Percentiles rank a stretch among this genome's conserved stretches.
phyloP scores from a whole-genome alignment of 2,797 vertebrate genomes.

The Hemibagrus guttatus region DNA sequence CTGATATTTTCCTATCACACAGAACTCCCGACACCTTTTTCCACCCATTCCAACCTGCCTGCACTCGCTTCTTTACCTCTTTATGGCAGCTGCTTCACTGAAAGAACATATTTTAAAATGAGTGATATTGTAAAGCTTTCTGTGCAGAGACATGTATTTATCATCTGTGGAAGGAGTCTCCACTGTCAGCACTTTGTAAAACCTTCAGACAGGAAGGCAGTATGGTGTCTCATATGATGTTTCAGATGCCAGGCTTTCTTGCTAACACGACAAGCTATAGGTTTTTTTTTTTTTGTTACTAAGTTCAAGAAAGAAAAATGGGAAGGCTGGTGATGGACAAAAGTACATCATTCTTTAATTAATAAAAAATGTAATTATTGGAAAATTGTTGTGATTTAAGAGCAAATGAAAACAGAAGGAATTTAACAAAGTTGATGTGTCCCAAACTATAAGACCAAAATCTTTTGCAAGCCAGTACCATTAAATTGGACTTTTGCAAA shows the following conservation, averaged over 20 bases:
- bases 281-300: neutral
- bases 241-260: too few species aligned
- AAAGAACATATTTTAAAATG: neutral
- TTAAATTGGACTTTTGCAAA: neutral
- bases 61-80: too few species aligned
- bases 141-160: neutral
- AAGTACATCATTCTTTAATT: neutral
- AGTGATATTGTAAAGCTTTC: neutral
- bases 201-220: neutral
- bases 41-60: too few species aligned
- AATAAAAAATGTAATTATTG: neutral
- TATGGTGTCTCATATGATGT: neutral
- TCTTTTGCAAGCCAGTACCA: neutral
- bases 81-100: too few species aligned
- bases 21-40: too few species aligned
- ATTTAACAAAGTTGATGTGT: neutral
- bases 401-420: neutral
- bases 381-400: neutral
- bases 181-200: neutral
- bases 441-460: neutral
- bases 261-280: neutral
- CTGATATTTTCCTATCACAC: too few species aligned
- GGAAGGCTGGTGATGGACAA: neutral
- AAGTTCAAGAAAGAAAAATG: neutral
- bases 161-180: neutral